phyloP scores from a whole-genome alignment of 2,797 vertebrate species.

The Nyctalus aviator region DNA sequence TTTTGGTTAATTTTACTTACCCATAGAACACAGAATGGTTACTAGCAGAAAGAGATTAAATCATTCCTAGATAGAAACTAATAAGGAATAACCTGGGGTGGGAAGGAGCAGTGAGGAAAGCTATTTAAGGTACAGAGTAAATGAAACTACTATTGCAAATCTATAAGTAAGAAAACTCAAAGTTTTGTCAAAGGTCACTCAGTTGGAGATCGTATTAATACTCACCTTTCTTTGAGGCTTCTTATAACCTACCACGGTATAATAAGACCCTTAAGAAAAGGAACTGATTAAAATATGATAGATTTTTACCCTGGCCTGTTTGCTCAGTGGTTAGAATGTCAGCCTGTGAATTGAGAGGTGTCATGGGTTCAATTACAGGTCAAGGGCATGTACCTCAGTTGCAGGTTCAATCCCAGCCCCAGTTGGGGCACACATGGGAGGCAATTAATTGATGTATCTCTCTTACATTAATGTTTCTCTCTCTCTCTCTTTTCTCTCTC shows the following conservation, averaged over 20 bases:
- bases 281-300: background rate
- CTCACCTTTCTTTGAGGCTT: background rate
- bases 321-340: too few relatives aligned
- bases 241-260: background rate
- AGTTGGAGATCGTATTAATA: background rate
- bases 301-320: background rate
- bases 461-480: too few relatives aligned
- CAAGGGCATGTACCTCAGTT: too few relatives aligned
- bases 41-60: background rate
- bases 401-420: too few relatives aligned
- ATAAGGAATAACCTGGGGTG: background rate
- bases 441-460: too few relatives aligned
- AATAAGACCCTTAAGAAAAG: background rate
- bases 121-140: background rate
- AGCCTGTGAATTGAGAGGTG: too few relatives aligned
- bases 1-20: constrained; percentile 15
- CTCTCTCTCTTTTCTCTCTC: too few relatives aligned
- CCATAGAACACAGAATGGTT: background rate
- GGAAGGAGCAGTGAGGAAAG: background rate
- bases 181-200: background rate
- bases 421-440: too few relatives aligned
- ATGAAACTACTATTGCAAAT: background rate
- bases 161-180: background rate
- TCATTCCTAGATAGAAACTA: background rate
- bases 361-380: too few relatives aligned